Base-by-base conservation (phyloP, 2,113 vertebrate genomes). In the Gobio gobio region DNA sequence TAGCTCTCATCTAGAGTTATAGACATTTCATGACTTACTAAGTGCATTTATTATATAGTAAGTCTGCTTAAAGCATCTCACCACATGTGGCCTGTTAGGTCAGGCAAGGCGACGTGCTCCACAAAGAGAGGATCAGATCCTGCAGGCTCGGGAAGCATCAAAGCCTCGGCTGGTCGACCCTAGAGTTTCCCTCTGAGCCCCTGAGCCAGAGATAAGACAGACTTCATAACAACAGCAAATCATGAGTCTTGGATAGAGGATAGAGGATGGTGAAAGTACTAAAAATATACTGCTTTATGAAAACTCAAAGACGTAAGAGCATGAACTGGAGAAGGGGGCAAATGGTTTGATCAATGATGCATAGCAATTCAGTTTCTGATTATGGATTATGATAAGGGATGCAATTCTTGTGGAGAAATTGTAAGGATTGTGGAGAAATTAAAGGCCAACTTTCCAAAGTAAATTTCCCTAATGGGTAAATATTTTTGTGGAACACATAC, bases 161-260 rank as follows among this genome's bases (percentile, higher is more conserved):
- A 78, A 83, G 76, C 14, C 40, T 66, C 10, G 45, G n/a, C 4
- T 70, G 40, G 36, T 80, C 78, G 78, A 80, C 78, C 78, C 78
- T 64, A 80, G 78, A 63, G 59, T 80, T 80, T 80, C 36, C 29
- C 76, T 83, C 47, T 59, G 64, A 24, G 40, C 26, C 54, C 75
- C 58, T 43, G 75, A 87, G 64, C 9, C 12, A n/a, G 45, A 68
- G 79, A 83, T 72, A 26, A 78, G 51, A 68, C 29, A 83, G 26
- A 70, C 54, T 59, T 47, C n/a, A 72, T 24, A 82, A 59, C 83
- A 84, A 76, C 83, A 84, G 73, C 78, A 80, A 80, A 80, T 80
- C 78, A 64, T 18, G 43, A 80, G 78, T 26, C 56, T 64, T 64
- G 78, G 78, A 49, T 45, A 64, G 78, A 80, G 36, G 7, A 78